phyloP scores from a whole-genome alignment of 2,888 invertebrate genomes.

The Dicranocentrus wangi region DNA sequence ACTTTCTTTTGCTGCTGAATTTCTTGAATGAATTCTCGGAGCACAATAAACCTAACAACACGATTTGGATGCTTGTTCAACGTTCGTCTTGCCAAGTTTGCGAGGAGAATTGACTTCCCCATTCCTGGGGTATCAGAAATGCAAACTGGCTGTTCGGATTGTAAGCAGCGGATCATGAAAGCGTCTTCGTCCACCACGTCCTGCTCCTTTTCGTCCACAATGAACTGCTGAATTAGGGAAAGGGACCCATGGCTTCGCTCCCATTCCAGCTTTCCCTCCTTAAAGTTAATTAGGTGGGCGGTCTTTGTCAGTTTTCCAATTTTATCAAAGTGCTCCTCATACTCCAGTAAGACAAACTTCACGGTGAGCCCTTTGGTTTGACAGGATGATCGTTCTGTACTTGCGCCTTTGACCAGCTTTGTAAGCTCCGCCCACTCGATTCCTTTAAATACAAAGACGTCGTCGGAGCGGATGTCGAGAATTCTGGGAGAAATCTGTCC shows the following conservation, averaged over 20 bases:
- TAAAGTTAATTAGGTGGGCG: background rate
- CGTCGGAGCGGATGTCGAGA: background rate
- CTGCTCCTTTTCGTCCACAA: background rate
- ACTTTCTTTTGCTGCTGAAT: background rate
- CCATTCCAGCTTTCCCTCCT: background rate
- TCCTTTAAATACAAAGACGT: background rate
- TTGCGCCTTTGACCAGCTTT: background rate
- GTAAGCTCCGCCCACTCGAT: background rate
- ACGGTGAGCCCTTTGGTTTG: background rate
- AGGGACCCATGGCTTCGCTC: background rate
- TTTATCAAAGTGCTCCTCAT: background rate
- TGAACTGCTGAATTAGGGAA: background rate
- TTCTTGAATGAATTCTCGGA: background rate
- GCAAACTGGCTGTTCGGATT: background rate
- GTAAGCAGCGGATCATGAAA: background rate
- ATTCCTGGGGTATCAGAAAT: background rate
- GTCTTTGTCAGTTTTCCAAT: background rate
- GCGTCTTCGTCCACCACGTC: background rate
- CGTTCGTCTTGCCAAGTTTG: background rate
- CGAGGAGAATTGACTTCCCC: background rate
- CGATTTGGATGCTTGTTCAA: background rate
- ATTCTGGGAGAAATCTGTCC: background rate
- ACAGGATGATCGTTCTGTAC: background rate
- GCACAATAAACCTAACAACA: background rate
- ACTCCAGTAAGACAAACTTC: slow-evolving; percentile 3